phyloP scores from a whole-genome alignment of 2,888 invertebrate genomes.

The Parapristionchus giblindavisi region DNA sequence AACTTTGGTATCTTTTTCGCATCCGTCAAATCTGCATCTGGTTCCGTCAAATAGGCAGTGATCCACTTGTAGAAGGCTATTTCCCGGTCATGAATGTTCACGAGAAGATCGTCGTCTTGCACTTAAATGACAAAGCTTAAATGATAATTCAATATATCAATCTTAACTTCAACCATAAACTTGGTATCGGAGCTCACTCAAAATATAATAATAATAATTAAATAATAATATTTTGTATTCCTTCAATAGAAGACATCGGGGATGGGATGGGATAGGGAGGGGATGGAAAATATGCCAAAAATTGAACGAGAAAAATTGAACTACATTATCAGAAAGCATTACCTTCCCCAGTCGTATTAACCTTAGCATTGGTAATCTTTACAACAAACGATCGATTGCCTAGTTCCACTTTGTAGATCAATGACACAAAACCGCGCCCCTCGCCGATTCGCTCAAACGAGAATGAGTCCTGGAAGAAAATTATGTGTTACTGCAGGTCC shows the following conservation, averaged over 20 bases:
- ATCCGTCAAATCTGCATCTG: constrained; percentile 21
- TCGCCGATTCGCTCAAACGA: constrained; percentile 22
- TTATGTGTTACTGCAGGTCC: no score
- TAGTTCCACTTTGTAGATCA: constrained; percentile 15
- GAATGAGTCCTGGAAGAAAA: constrained; percentile 17
- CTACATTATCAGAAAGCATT: no score
- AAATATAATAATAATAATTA: no score
- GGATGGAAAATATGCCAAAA: no score
- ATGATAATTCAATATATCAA: no score
- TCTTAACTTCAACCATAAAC: no score
- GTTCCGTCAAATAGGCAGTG: constrained; percentile 19
- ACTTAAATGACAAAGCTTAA: no score
- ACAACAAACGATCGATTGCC: constrained; percentile 4
- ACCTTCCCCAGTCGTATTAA: constrained; percentile 2
- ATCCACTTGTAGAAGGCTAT: constrained; percentile 26
- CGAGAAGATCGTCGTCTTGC: constrained; percentile 2
- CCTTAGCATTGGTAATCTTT: constrained; percentile 15
- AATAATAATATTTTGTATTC: no score
- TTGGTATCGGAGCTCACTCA: no score
- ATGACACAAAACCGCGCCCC: constrained; percentile 24
- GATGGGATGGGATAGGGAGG: no score
- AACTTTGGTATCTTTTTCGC: neutral
- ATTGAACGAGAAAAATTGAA: no score
- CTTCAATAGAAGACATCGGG: no score
- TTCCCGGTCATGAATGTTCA: constrained; percentile 35